Conservation (phyloP, 2,888 invertebrate genomes). For the Oligia latruncula region DNA sequence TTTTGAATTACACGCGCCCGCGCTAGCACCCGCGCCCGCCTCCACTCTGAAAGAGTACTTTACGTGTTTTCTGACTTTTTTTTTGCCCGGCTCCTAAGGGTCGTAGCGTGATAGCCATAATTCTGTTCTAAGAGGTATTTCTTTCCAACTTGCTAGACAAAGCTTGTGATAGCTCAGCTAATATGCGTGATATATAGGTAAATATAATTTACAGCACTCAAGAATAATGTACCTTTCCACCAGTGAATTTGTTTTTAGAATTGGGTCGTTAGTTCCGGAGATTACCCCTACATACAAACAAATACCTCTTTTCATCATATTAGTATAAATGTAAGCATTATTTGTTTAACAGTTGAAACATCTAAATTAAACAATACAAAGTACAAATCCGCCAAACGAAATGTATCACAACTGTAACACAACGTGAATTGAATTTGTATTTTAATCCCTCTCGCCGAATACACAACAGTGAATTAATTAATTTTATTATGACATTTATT, state of each 20-base stretch:
- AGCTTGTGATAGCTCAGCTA: not conserved
- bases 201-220: not conserved
- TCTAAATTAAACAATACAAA: slow-evolving; percentile 16
- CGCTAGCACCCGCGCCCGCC: no score
- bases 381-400: slow-evolving; percentile 38
- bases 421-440: slow-evolving; percentile 55
- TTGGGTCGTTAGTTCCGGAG: not conserved
- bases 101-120: not conserved
- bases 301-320: no score
- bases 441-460: slow-evolving; percentile 57
- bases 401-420: slow-evolving; percentile 36
- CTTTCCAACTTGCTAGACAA: not conserved
- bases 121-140: not conserved
- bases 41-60: no score
- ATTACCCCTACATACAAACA: not conserved
- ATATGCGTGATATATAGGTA: not conserved
- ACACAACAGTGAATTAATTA: slow-evolving; percentile 68
- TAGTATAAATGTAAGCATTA: not conserved
- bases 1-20: no score
- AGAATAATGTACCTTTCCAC: not conserved
- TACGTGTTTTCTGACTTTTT: no score
- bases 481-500: slow-evolving; percentile 74
- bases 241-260: not conserved
- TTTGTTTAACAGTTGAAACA: slow-evolving; percentile 4
- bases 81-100: not conserved